Evolutionary conservation across 2,113 vertebrate genomes (phyloP), one percentile per base, ranked within the genome.

Genomic region (Centropus bengalensis): DNA sequence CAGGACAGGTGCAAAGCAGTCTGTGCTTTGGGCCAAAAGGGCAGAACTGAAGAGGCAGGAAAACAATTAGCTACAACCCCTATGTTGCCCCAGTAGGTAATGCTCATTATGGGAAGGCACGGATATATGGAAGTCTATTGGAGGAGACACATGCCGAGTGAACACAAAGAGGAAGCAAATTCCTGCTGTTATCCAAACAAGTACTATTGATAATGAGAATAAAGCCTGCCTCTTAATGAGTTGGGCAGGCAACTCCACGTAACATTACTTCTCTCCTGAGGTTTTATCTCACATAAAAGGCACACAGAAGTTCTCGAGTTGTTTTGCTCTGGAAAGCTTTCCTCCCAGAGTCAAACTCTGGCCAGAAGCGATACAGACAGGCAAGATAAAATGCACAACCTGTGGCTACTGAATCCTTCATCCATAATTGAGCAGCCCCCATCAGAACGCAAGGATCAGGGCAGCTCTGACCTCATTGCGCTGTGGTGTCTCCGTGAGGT

Each of bases 401-500:
- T 36, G 26, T 11, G 23, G 38, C 18, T 36, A 14, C 15, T 1
- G 4, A 88, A 73, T 23, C 30, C 45, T 64, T 77, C 45, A 36
- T 23, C n/a, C 5, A 7, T 36, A 42, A 60, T 17, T 4, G 2
- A 78, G 18, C 64, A 55, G n/a, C 28, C 33, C 28, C 45, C 23
- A 30, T 23, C 32, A 16, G 52, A 85, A 59, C 3, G 40, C 59
- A 26, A 40, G 47, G 17, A 54, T 24, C 23, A 12, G 21, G 6
- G 24, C 17, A 45, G 40, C n/a, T 55, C 33, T 47, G 59, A 55
- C 18, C 8, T 47, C 40, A 32, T 30, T 42, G 14, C 30, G 33
- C 30, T 1, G 1, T 5, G 5, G 19, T 9, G 16, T 47, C 10
- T 38, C 26, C 3, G 1, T 3, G 23, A 58, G 10, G 12, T 47